These are phyloP conservation scores for Cottus gobio DNA, from an alignment of 2,113 vertebrate genomes.

Conservation along the genomic window DNA sequence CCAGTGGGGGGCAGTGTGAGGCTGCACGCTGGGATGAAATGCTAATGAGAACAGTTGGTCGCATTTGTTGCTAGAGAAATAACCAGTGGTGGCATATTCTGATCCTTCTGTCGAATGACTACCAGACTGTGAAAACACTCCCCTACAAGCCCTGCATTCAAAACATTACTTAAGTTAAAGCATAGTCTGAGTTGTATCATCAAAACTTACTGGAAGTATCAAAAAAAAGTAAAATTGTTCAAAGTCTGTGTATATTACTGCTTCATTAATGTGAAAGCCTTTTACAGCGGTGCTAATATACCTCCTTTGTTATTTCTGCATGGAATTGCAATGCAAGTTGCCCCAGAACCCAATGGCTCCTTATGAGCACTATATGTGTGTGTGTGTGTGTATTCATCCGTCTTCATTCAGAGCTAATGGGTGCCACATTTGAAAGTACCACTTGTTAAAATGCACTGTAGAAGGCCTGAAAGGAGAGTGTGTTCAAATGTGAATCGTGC, in stretches of 20 bases:
- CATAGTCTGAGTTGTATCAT: background rate
- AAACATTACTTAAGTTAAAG: background rate
- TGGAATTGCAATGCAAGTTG: background rate
- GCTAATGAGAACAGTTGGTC: background rate
- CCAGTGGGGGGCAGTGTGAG: constrained; percentile 60
- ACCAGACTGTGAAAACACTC: background rate
- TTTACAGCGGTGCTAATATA: background rate
- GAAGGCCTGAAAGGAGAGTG: background rate
- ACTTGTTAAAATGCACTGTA: background rate
- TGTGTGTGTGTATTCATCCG: constrained; percentile 9
- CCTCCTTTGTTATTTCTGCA: background rate
- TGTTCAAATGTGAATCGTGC: constrained; percentile 5
- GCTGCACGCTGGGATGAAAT: background rate
- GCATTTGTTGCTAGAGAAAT: background rate
- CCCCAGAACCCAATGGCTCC: background rate
- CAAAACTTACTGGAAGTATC: background rate
- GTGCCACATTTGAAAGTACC: constrained; percentile 13
- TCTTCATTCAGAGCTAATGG: constrained; percentile 17
- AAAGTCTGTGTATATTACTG: background rate
- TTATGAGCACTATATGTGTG: background rate
- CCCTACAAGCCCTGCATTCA: background rate
- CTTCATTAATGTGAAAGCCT: background rate
- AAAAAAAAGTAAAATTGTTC: background rate
- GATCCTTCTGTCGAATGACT: background rate
- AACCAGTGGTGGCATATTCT: background rate